These are phyloP conservation scores for Gymnothorax javanicus DNA, from an alignment of 2,797 vertebrate genomes.

Conservation along the genomic window DNA sequence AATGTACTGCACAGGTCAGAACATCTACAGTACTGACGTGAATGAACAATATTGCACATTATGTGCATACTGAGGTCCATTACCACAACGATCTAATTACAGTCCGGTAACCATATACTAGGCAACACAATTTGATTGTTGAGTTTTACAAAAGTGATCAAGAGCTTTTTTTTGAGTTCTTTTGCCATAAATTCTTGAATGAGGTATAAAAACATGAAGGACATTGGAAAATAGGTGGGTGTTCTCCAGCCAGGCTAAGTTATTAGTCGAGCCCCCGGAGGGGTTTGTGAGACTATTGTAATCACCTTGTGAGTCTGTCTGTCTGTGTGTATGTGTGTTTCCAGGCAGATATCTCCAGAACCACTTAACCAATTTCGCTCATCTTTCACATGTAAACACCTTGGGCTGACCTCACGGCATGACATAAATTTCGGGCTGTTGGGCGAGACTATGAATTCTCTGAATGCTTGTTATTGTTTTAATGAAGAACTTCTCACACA, in stretches of 20 bases:
- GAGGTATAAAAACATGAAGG: background rate
- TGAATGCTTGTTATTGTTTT: too few relatives aligned
- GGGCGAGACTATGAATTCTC: too few relatives aligned
- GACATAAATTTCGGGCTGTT: too few relatives aligned
- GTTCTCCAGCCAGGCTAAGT: background rate
- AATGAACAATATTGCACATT: too few relatives aligned
- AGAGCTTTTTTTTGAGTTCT: background rate
- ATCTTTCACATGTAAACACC: too few relatives aligned
- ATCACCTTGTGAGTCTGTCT: too few relatives aligned
- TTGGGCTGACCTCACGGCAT: too few relatives aligned
- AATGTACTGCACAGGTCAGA: background rate
- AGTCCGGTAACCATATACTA: background rate
- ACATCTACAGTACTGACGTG: background rate
- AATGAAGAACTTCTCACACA: background rate
- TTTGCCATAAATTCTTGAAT: background rate
- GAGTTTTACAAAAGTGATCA: background rate
- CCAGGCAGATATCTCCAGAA: too few relatives aligned
- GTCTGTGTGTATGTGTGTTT: too few relatives aligned
- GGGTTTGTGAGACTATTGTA: too few relatives aligned
- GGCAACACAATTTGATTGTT: background rate
- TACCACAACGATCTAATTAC: background rate
- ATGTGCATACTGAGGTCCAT: background rate
- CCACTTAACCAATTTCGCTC: too few relatives aligned
- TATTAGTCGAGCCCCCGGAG: too few relatives aligned
- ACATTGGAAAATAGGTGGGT: background rate